phyloP scores from a whole-genome alignment of 2,888 invertebrate species.

The Dryobota labecula region DNA sequence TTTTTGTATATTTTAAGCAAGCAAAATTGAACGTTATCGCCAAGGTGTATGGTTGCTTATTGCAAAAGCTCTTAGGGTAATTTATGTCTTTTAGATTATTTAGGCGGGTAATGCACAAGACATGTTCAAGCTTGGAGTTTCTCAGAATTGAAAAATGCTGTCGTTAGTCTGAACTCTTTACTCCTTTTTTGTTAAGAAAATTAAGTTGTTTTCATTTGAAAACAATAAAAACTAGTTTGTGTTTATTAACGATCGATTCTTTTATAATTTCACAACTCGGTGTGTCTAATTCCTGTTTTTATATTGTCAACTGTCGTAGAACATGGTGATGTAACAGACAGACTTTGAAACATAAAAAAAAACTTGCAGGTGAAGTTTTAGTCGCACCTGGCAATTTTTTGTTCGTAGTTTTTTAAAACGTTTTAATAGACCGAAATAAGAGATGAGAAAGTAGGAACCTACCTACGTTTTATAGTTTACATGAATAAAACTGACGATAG shows the following conservation, averaged over 20 bases:
- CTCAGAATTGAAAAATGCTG: slow-evolving; percentile 82
- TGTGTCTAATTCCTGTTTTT: slow-evolving; percentile 45
- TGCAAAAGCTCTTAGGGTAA: slow-evolving; percentile 21
- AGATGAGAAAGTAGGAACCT: neutral
- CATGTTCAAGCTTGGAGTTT: slow-evolving; percentile 80
- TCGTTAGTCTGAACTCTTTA: slow-evolving; percentile 75
- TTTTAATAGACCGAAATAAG: slow-evolving; percentile 11
- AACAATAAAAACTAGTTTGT: slow-evolving; percentile 72
- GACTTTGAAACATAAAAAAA: slow-evolving; percentile 25
- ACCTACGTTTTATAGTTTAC: neutral
- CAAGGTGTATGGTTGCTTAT: slow-evolving; percentile 50
- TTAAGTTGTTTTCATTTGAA: slow-evolving; percentile 81
- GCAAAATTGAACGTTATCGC: slow-evolving; percentile 45
- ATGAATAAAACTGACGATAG: neutral
- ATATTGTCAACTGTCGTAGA: slow-evolving; percentile 34
- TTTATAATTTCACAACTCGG: slow-evolving; percentile 33
- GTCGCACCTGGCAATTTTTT: slow-evolving; percentile 43
- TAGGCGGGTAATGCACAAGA: slow-evolving; percentile 79
- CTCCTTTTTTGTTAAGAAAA: slow-evolving; percentile 76
- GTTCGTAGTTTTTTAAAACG: slow-evolving; percentile 51
- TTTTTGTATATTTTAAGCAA: slow-evolving; percentile 45
- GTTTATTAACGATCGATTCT: slow-evolving; percentile 64
- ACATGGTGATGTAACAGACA: slow-evolving; percentile 30
- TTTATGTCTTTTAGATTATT: slow-evolving; percentile 69
- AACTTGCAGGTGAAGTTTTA: slow-evolving; percentile 49